A percentile compares a stretch with the other conserved stretches of the same genome.
Conservation (phyloP, 2,888 invertebrate genomes). For the Neuroscelio doddi region DNA sequence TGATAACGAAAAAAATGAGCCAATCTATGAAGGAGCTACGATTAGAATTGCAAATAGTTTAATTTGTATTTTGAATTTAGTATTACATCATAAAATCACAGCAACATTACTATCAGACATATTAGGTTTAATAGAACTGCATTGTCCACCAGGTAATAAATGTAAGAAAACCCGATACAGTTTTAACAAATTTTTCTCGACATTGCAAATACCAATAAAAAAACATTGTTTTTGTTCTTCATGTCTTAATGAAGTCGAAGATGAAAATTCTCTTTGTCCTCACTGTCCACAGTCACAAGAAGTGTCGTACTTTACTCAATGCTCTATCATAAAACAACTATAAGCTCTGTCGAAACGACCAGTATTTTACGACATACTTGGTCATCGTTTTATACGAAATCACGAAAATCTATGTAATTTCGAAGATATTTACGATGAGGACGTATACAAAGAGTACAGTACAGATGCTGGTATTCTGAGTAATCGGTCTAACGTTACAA, state of each 20-base stretch:
- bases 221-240: background rate
- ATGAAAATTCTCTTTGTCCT: slow-evolving; percentile 5
- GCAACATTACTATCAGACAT: background rate
- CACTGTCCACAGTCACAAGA: background rate
- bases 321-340: slow-evolving; percentile 5
- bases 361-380: slow-evolving; percentile 13
- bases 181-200: slow-evolving; percentile 5
- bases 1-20: too few relatives aligned
- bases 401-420: background rate
- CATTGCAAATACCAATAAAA: background rate
- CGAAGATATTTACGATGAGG: slow-evolving; percentile 25
- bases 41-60: slow-evolving; percentile 7
- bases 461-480: background rate
- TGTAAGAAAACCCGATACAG: slow-evolving; percentile 4
- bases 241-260: too few relatives aligned
- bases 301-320: slow-evolving; percentile 5
- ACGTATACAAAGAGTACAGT: slow-evolving; percentile 13
- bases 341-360: slow-evolving; percentile 12
- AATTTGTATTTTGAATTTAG: background rate
- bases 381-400: slow-evolving; percentile 8
- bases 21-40: slow-evolving; percentile 6
- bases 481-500: background rate
- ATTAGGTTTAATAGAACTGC: slow-evolving; percentile 3
- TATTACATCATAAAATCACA: background rate
- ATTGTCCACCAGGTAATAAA: too few relatives aligned